phyloP scores from a whole-genome alignment of 2,888 invertebrate species.

The Penaeus monodon region DNA sequence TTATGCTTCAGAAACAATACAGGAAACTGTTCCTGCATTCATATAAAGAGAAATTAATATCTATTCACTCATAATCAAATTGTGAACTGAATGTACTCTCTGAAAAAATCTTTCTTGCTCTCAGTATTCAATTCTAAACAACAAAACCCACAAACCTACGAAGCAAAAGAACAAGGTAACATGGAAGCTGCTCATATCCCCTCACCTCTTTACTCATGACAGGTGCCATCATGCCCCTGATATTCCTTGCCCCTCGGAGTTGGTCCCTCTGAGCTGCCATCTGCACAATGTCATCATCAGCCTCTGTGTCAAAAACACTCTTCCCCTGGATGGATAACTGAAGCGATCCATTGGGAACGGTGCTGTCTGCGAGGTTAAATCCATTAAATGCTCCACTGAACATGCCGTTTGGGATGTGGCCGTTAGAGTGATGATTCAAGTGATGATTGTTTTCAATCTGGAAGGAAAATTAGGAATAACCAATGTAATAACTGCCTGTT shows the following conservation, averaged over 20 bases:
- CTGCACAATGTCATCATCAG: conserved; percentile 56
- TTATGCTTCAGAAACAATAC: too few species aligned
- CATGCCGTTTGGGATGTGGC: conserved; percentile 33
- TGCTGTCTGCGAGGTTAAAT: neutral
- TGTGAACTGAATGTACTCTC: too few species aligned
- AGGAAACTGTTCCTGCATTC: too few species aligned
- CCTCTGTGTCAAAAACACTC: conserved; percentile 56
- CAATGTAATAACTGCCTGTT: too few species aligned
- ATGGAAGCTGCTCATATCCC: neutral
- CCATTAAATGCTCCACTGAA: conserved; percentile 18
- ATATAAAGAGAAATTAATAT: too few species aligned
- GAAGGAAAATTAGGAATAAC: too few species aligned
- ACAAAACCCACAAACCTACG: too few species aligned
- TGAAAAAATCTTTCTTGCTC: too few species aligned
- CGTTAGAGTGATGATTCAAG: conserved; percentile 22
- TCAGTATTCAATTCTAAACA: too few species aligned
- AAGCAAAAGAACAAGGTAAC: neutral
- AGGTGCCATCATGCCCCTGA: conserved; percentile 62
- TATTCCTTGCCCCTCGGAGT: conserved; percentile 50
- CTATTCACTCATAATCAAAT: too few species aligned
- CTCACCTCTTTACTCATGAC: conserved; percentile 62
- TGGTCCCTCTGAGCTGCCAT: conserved; percentile 64
- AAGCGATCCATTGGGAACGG: conserved; percentile 5
- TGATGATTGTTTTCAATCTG: neutral
- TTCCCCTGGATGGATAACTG: conserved; percentile 23